Base-by-base conservation (phyloP, 2,797 vertebrate genomes). In the Phalloptychus januarius region DNA sequence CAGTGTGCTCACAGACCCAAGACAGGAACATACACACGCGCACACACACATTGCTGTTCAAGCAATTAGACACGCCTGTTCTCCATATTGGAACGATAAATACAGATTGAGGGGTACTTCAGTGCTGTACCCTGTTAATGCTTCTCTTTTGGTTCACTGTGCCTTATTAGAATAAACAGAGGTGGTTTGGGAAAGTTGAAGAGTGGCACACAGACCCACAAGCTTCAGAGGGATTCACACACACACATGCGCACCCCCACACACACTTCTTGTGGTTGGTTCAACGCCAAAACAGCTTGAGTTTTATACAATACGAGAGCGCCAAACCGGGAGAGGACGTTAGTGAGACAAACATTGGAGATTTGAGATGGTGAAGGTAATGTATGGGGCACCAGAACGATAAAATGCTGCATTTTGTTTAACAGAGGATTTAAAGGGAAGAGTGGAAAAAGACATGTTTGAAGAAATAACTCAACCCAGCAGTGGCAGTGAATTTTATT, bases 11-110 rank as follows among this genome's bases (percentile, higher is more conserved):
- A 71, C 63, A 46, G 40, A n/a, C 6, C 83, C 75, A 75, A 42
- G 56, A 58, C 75, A 69, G 50, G 48, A 54, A 79, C 52, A 83
- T 28, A 75, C 54, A 78, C 73, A 80, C 80, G 81, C 42, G 71
- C 50, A 78, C 16, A 84, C 67, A 77, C 15, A 78, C 5, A 77
- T 72, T 92, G 86, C 87, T 91, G 89, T 85, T 83, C 79, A 85
- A 81, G 86, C 83, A 87, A 91, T 92, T 91, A 88, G 83, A 83
- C 88, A 89, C 0, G 83, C 82, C 85, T 83, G 81, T 69, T 85
- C 86, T 83, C 77, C 79, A 83, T 85, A 82, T 44, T 91, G 86
- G 61, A 92, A 89, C 90, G 90, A 93, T 91, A 93, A 93, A 92
- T 89, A 90, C 70, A 82, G 86, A 88, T 79, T 74, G 48, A 82